A percentile compares a stretch with the other conserved stretches of the same genome.
Evolutionary conservation across 2,113 vertebrate species (phyloP).

Genomic region (Sturnira hondurensis): DNA sequence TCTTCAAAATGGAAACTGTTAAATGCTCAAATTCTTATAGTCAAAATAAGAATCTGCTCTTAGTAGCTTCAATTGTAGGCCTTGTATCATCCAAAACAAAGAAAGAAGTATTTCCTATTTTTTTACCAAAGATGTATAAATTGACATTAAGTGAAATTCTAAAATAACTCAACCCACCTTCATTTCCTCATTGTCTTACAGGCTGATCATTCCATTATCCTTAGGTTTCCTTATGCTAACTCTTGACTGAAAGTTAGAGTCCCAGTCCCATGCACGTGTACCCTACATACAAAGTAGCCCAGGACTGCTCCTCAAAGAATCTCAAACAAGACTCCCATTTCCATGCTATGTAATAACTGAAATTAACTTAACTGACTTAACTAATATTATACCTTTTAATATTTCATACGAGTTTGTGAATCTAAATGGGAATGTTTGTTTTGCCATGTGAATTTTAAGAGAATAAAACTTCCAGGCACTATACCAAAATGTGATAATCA

Average conservation of each 20-base stretch:
- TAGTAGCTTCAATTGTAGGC: background rate
- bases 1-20: background rate
- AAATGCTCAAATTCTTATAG: background rate
- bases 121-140: background rate
- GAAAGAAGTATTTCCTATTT: background rate
- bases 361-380: background rate
- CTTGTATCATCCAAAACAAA: background rate
- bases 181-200: background rate
- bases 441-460: background rate
- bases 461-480: background rate
- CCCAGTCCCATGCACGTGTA: background rate
- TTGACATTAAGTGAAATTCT: background rate
- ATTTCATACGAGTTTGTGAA: background rate
- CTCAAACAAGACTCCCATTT: background rate
- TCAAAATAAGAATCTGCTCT: background rate
- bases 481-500: background rate
- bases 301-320: background rate
- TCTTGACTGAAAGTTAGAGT: background rate
- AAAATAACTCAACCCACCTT: background rate
- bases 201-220: background rate
- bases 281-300: background rate
- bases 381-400: background rate
- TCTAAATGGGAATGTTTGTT: background rate
- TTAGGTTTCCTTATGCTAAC: background rate
- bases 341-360: background rate